phyloP scores from a whole-genome alignment of 2,888 invertebrate species.

The Nomada ruficornis region DNA sequence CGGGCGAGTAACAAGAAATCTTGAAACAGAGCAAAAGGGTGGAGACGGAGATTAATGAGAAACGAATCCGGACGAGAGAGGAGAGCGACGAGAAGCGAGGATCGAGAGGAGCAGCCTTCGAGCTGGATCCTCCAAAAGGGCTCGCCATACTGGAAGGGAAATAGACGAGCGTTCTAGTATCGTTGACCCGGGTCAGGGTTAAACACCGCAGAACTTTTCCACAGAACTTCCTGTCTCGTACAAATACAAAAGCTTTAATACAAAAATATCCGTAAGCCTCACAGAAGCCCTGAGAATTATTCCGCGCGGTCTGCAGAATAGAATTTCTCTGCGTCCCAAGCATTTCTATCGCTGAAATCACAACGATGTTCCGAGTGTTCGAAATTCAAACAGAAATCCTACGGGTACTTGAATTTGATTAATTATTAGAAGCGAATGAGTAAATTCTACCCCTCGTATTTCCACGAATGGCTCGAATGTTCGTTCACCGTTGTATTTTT shows the following conservation, averaged over 20 bases:
- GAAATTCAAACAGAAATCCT: no score
- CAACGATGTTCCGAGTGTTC: no score
- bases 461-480: no score
- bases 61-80: slow-evolving; percentile 72
- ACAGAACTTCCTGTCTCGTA: neutral
- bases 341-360: no score
- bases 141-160: slow-evolving; percentile 69
- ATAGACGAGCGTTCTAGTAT: slow-evolving; percentile 47
- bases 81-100: slow-evolving; percentile 49
- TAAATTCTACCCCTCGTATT: no score
- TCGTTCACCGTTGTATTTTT: neutral
- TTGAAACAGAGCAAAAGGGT: slow-evolving; percentile 77
- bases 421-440: no score
- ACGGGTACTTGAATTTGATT: no score
- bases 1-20: slow-evolving; percentile 75
- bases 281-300: no score
- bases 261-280: no score
- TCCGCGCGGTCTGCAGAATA: no score
- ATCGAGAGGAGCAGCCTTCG: slow-evolving; percentile 56
- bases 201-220: slow-evolving; percentile 67
- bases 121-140: slow-evolving; percentile 54
- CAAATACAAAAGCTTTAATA: no score
- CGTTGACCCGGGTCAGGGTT: slow-evolving; percentile 73
- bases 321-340: no score
- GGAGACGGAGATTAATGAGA: slow-evolving; percentile 80